A percentile compares a stretch with the other conserved stretches of the same genome.
These are phyloP conservation scores for Brachionus paranguensis DNA, from an alignment of 1,140 invertebrate genomes.

Conservation along the genomic window DNA sequence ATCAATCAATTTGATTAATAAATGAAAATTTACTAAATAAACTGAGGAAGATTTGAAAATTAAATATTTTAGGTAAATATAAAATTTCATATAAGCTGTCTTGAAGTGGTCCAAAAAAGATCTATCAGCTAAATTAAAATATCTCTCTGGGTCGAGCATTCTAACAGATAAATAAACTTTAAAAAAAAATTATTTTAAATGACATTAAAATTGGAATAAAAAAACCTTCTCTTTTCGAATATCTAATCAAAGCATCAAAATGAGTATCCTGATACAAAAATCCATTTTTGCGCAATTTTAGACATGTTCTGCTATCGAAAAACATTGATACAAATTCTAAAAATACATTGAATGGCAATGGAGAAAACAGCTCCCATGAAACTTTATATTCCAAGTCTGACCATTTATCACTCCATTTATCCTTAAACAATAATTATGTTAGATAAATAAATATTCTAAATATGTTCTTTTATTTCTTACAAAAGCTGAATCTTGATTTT, in stretches of 20 bases:
- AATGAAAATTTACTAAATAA: background rate
- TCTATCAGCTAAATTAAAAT: background rate
- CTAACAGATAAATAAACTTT: background rate
- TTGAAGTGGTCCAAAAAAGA: background rate
- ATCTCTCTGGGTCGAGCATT: background rate
- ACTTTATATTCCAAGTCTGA: conserved; percentile 3
- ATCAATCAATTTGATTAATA: background rate
- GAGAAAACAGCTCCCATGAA: background rate
- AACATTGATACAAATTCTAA: background rate
- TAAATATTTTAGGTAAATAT: background rate
- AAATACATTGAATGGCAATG: background rate
- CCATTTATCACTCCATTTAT: background rate
- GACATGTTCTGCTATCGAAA: background rate
- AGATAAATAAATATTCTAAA: too few relatives aligned
- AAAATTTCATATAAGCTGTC: background rate
- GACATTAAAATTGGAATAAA: background rate
- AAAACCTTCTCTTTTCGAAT: background rate
- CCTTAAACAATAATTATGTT: background rate
- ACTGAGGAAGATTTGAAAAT: background rate
- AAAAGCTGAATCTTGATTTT: background rate
- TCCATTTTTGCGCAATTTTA: background rate
- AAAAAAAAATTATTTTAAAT: background rate
- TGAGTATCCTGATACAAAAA: background rate
- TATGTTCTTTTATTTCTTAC: background rate
- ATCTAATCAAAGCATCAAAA: background rate